These are phyloP conservation scores for Arenaria interpres DNA, from an alignment of 2,113 vertebrate species.

Conservation along the genomic window DNA sequence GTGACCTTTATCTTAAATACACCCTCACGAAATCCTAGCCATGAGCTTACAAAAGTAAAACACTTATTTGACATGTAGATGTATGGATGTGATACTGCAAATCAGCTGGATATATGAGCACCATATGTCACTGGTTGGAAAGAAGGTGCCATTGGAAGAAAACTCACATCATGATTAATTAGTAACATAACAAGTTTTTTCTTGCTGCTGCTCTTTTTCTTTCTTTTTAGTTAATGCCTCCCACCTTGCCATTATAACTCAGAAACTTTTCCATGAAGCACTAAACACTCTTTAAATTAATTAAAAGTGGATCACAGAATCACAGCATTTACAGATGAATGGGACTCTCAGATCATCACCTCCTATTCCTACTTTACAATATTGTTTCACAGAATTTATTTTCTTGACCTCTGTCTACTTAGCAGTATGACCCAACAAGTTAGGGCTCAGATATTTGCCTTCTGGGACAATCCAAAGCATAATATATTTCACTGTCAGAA, in stretches of 20 bases:
- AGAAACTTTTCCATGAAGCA: neutral
- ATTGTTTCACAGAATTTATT: neutral
- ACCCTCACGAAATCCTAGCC: neutral
- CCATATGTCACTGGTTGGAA: slow-evolving; percentile 14
- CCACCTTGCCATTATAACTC: neutral
- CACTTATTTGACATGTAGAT: neutral
- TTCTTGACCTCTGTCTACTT: neutral
- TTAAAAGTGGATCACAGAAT: neutral
- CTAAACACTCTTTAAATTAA: neutral
- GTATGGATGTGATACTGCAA: neutral
- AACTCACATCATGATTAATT: neutral
- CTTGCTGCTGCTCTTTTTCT: neutral
- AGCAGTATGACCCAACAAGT: neutral
- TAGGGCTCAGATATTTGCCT: neutral
- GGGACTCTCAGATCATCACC: neutral
- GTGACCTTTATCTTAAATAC: neutral
- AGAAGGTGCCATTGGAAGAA: neutral
- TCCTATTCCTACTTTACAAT: neutral
- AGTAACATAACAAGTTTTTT: neutral
- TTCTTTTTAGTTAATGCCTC: neutral
- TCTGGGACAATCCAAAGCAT: neutral
- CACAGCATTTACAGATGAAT: neutral
- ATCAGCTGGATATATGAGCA: neutral
- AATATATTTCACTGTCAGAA: neutral
- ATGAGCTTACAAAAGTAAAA: neutral